Percentiles rank a stretch among this genome's conserved stretches.
Conservation (phyloP, 2,888 invertebrate genomes). For the Rhopalosiphum nymphaeae region DNA sequence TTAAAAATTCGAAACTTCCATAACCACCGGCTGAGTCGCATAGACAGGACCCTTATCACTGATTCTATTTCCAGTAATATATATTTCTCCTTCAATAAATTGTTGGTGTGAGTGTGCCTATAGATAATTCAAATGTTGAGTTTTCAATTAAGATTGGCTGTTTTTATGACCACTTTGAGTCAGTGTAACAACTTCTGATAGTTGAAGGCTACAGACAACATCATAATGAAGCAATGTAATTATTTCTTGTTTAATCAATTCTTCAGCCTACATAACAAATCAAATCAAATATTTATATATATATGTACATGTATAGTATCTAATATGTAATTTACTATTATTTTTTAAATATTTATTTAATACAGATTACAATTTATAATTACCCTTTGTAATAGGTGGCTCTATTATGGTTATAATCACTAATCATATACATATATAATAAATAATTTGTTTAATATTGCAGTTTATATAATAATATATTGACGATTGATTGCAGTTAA, state of each 20-base stretch:
- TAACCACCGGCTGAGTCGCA: background rate
- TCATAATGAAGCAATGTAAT: constrained; percentile 94
- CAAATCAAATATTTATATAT: no score
- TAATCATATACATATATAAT: no score
- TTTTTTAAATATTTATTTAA: background rate
- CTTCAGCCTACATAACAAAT: constrained; percentile 80
- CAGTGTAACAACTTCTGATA: constrained; percentile 54
- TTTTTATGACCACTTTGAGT: constrained; percentile 61
- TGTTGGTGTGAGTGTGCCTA: constrained; percentile 88
- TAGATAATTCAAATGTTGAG: constrained; percentile 84
- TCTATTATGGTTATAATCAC: no score
- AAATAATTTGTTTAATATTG: no score
- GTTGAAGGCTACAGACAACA: constrained; percentile 83
- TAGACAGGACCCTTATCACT: background rate
- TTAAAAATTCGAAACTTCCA: background rate
- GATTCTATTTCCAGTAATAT: background rate
- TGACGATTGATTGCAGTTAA: no score
- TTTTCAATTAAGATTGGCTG: constrained; percentile 71
- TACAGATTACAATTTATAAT: constrained; percentile 13
- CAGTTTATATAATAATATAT: no score
- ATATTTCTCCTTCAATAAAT: constrained; percentile 77
- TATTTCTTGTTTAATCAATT: constrained; percentile 96
- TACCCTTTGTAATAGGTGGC: no score
- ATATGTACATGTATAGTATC: no score
- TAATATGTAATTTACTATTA: background rate